Evolutionary conservation across 2,888 invertebrate genomes (phyloP).

Genomic region (Eupelmus urozonus): DNA sequence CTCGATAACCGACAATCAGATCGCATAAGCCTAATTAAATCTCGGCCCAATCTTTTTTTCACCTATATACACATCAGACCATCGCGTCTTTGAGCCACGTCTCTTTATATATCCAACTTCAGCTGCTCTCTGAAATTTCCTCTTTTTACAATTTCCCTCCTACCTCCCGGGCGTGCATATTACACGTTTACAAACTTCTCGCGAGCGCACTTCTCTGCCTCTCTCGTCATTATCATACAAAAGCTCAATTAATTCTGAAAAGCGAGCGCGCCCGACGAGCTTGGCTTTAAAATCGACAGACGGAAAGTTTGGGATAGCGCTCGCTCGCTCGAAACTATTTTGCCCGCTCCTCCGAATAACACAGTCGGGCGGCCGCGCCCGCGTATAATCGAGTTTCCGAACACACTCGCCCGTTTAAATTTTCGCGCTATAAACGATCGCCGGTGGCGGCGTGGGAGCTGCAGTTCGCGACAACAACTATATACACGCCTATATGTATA

Average conservation of each 20-base stretch:
- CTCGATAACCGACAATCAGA: too few relatives aligned
- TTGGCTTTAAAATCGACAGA: conserved; percentile 52
- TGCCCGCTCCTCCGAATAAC: not conserved
- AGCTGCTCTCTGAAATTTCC: too few relatives aligned
- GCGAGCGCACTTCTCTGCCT: not conserved
- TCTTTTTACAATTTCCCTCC: not conserved
- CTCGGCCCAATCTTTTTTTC: too few relatives aligned
- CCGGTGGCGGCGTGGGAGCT: not conserved
- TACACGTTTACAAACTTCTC: conserved; percentile 31
- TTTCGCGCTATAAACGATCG: conserved; percentile 52
- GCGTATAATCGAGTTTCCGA: conserved; percentile 54
- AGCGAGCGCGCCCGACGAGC: conserved; percentile 24
- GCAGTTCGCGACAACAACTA: conserved; percentile 21
- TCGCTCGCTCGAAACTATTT: conserved; percentile 53
- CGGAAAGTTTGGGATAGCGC: conserved; percentile 33
- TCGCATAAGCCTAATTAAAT: too few relatives aligned
- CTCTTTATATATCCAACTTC: too few relatives aligned
- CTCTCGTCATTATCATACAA: conserved; percentile 26
- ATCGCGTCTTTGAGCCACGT: too few relatives aligned
- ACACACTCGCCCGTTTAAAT: conserved; percentile 50
- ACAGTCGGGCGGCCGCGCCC: not conserved
- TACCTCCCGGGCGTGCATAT: not conserved
- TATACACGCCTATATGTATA: too few relatives aligned
- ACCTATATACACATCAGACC: too few relatives aligned
- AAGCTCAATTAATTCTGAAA: conserved; percentile 55